Conservation (phyloP, 1,140 invertebrate species). For the Halyomorpha halys region DNA sequence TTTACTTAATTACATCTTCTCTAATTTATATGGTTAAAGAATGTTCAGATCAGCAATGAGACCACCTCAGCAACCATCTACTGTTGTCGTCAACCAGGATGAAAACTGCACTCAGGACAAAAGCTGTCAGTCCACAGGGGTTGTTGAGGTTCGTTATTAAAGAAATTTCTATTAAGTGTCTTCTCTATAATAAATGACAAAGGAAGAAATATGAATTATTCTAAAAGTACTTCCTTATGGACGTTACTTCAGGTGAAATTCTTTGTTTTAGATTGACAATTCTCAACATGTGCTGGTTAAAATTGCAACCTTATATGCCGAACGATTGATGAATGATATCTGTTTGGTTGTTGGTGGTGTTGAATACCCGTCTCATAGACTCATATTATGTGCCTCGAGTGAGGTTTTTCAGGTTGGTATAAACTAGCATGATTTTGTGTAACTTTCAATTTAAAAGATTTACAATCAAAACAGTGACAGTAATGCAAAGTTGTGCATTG, state of each 20-base stretch:
- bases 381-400: conserved; percentile 87
- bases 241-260: too few species aligned
- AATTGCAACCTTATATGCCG: conserved; percentile 71
- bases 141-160: conserved; percentile 1
- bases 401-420: conserved; percentile 79
- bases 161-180: background rate
- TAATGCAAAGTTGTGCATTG: too few species aligned
- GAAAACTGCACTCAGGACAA: background rate
- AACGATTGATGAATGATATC: conserved; percentile 77
- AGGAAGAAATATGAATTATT: too few species aligned
- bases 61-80: conserved; percentile 14
- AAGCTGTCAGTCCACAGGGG: background rate
- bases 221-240: too few species aligned
- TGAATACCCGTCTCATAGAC: conserved; percentile 76
- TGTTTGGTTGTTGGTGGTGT: conserved; percentile 66
- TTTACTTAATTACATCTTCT: too few species aligned
- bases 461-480: too few species aligned
- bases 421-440: background rate
- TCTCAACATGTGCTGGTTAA: conserved; percentile 65
- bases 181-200: background rate
- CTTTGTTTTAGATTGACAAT: conserved; percentile 57
- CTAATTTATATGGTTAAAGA: conserved; percentile 14
- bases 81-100: background rate
- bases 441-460: background rate
- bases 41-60: conserved; percentile 24